Evolutionary conservation across 2,797 vertebrate species (phyloP).

Genomic region (Lepus oiostolus): DNA sequence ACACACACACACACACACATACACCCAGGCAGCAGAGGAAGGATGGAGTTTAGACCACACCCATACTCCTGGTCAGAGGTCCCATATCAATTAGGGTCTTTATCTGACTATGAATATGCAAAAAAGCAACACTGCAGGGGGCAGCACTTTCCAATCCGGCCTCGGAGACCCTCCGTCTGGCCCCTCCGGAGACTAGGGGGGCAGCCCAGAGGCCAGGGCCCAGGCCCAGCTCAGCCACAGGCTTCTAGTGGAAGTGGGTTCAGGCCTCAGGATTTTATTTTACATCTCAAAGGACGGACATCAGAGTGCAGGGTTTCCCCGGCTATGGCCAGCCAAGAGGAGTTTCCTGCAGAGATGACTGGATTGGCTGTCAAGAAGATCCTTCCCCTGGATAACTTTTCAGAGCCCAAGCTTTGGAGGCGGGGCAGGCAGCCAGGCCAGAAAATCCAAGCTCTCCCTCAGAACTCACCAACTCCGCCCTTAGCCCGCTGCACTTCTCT

Average conservation of each 20-base stretch:
- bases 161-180: background rate
- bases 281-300: background rate
- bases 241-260: background rate
- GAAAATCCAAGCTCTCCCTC: constrained; percentile 39
- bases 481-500: constrained; percentile 17
- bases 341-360: background rate
- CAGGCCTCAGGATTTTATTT: background rate
- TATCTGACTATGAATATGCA: constrained; percentile 8
- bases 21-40: too few relatives aligned
- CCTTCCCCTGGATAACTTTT: constrained; percentile 12
- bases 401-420: background rate
- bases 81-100: constrained; percentile 29
- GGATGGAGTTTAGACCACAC: background rate
- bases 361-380: constrained; percentile 7
- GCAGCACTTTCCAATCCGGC: background rate
- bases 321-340: background rate
- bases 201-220: background rate
- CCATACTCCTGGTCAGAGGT: background rate
- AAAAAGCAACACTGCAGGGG: background rate
- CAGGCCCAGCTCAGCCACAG: background rate
- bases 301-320: background rate
- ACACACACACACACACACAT: too few relatives aligned
- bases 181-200: background rate
- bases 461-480: background rate
- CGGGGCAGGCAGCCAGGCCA: background rate